Percentiles rank a stretch among this genome's conserved stretches.
Conservation (phyloP, 1,140 invertebrate genomes). For the Cataglyphis hispanica region DNA sequence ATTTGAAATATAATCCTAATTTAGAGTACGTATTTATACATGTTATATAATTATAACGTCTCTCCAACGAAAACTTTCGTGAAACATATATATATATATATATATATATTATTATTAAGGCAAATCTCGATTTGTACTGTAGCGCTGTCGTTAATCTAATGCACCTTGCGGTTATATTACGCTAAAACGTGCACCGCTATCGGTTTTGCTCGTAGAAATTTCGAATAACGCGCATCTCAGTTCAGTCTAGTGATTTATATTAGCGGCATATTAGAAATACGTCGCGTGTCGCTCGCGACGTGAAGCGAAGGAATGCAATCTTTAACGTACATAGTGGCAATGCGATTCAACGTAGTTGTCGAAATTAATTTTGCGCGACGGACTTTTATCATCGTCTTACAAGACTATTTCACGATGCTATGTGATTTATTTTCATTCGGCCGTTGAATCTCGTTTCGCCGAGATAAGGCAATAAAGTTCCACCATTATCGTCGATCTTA, state of each 20-base stretch:
- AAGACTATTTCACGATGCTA: constrained; percentile 23
- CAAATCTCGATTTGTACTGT: neutral
- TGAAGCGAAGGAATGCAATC: neutral
- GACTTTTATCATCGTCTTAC: constrained; percentile 50
- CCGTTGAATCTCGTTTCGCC: constrained; percentile 44
- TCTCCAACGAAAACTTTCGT: neutral
- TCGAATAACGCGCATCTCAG: constrained; percentile 3
- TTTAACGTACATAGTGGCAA: neutral
- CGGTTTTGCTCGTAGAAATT: constrained; percentile 29
- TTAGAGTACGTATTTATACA: neutral
- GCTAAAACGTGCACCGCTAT: neutral
- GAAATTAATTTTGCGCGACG: constrained; percentile 37
- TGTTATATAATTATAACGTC: neutral
- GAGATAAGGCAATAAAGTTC: constrained; percentile 54
- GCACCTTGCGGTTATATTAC: constrained; percentile 34
- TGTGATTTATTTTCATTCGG: constrained; percentile 56
- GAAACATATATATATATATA: no score
- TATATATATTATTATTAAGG: neutral
- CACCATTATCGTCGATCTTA: constrained; percentile 57
- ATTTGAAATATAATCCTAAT: neutral
- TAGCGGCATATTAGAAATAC: constrained; percentile 49
- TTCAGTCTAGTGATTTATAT: constrained; percentile 43
- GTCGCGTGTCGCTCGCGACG: neutral
- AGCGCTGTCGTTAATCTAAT: constrained; percentile 44
- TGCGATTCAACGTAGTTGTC: constrained; percentile 31